Evolutionary conservation across 2,113 vertebrate genomes (phyloP), one percentile per base, ranked within the genome.

Genomic region (Thamnaconus septentrionalis): DNA sequence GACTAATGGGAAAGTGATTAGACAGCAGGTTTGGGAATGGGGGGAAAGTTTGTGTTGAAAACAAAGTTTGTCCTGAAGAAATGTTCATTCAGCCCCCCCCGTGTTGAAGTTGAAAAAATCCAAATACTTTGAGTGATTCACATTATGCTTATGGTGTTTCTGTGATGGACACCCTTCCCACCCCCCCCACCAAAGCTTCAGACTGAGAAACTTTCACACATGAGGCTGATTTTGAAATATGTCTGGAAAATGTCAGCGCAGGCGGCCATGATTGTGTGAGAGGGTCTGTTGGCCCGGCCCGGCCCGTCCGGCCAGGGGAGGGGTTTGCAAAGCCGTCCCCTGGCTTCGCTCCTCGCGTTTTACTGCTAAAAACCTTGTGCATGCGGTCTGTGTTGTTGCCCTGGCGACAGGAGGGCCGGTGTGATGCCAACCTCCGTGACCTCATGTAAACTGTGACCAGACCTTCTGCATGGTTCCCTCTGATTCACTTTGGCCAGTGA

Each of bases 1-100:
- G 59, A 64, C 67, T 84, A 82, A 83, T 79, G 71, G 71, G 71
- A 83, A 76, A 75, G 62, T 78, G 59, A 83, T 85, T 84, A 77
- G 60, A 75, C 59, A 49, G 54, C 62, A 69, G 54, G 4, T 50
- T 71, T 48, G 7, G n/a, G 56, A 56, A 11, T 50, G 56, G 48
- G 18, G 18, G 18, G 18, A 31, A 31, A 31, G 9, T 50, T 50
- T n/a, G 9, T 3, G 4, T 4, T n/a, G n/a, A 50, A 11, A 50
- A 5, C 10, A 5, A 4, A 5, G 48, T n/a, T 50, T 4, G 10
- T 50, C n/a, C 5, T 5, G 1, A 9, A 50, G 48, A 31, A 31
- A 31, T 31, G 18, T 31, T 31, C 18, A 31, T 31, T 31, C 18
- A 31, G 18, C 18, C 18, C 18, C 18, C 18, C 18, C 18, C 18